phyloP scores from a whole-genome alignment of 2,888 invertebrate genomes.

The Agrotis segetum region DNA sequence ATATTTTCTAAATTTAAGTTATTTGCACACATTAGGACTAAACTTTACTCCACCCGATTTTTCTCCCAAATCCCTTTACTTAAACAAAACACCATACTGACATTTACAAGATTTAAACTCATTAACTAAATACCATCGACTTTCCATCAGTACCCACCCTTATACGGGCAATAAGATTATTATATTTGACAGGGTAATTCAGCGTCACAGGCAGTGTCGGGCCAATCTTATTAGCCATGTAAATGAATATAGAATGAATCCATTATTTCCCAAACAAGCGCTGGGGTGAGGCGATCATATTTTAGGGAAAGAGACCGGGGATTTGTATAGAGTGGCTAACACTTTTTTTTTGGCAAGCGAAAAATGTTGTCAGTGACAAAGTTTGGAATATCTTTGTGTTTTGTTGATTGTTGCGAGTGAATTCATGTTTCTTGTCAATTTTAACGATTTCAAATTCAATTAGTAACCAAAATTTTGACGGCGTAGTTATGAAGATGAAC shows the following conservation, averaged over 20 bases:
- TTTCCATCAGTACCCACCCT: constrained; percentile 67
- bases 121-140: constrained; percentile 60
- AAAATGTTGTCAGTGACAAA: constrained; percentile 7
- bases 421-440: too few species aligned
- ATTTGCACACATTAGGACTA: neutral
- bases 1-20: neutral
- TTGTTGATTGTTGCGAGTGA: too few species aligned
- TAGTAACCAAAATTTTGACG: too few species aligned
- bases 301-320: constrained; percentile 76
- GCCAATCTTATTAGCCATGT: constrained; percentile 88
- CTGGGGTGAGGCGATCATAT: constrained; percentile 80
- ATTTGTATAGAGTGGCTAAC: constrained; percentile 72
- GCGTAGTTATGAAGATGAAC: too few species aligned
- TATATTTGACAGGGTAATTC: constrained; percentile 89
- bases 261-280: constrained; percentile 89
- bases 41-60: neutral
- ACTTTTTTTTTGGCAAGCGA: constrained; percentile 25
- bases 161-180: constrained; percentile 76
- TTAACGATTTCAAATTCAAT: too few species aligned
- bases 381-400: neutral
- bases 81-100: constrained; percentile 21
- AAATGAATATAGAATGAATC: constrained; percentile 91
- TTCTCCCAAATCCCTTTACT: constrained; percentile 19
- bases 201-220: constrained; percentile 81
- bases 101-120: constrained; percentile 36